phyloP scores from a whole-genome alignment of 2,113 vertebrate genomes.

The Vireo altiloquus region DNA sequence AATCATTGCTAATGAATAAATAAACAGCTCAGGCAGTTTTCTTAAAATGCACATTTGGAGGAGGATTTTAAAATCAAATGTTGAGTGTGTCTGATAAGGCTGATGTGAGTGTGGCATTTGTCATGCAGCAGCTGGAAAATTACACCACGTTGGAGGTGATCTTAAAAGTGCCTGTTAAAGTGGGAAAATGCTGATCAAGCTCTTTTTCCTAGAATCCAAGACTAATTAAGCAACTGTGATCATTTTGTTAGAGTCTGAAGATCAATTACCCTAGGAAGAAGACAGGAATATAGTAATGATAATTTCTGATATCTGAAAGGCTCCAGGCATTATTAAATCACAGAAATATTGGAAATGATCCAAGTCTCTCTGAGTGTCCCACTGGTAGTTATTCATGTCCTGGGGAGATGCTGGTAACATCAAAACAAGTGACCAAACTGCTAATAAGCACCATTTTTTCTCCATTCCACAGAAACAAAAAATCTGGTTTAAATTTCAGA shows the following conservation, averaged over 20 bases:
- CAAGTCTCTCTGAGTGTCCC: not conserved
- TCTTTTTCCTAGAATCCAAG: not conserved
- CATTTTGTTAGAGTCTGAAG: not conserved
- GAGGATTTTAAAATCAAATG: not conserved
- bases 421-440: not conserved
- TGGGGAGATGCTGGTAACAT: not conserved
- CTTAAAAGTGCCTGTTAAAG: not conserved
- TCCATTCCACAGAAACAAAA: not conserved
- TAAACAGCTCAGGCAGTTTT: not conserved
- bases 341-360: not conserved
- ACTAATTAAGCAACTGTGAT: not conserved
- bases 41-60: not conserved
- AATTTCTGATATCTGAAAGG: not conserved
- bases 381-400: not conserved
- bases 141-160: not conserved
- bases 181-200: not conserved
- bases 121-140: not conserved
- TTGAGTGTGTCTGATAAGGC: not conserved
- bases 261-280: not conserved
- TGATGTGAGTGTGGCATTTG: not conserved
- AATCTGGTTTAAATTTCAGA: not conserved
- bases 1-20: not conserved
- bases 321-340: not conserved
- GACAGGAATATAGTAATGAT: not conserved
- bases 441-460: not conserved